Evolutionary conservation across 2,888 invertebrate genomes (phyloP), one percentile per base, ranked within the genome.

Genomic region (Drosophila nigricruria): DNA sequence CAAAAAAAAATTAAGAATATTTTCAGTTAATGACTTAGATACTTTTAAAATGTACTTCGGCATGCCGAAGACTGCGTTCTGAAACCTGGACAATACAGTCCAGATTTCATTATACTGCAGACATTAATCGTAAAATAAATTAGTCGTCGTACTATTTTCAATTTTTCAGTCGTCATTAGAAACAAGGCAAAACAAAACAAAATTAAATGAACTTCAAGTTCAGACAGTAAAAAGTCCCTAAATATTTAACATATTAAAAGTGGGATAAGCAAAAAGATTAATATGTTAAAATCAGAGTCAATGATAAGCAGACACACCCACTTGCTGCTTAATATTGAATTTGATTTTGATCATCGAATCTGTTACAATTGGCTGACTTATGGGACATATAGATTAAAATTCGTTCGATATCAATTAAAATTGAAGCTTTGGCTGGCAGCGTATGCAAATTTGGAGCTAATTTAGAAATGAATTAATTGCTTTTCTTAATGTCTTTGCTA

Each of bases 401-500:
- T 77, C 70, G 70, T 77, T 77, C 63, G 66, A 58, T 63, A 49
- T 61, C 34, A 66, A 57, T 62, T 38, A 5, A 18, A 50, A 63
- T 61, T 76, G 73, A 73, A 69, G 73, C 76, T 83, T 86, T 79
- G 86, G 81, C 70, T 86, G 83, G 84, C 86, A 86, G 84, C 82
- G 65, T 65, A 76, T 69, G 56, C n/a, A 62, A 69, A 63, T 61
- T 71, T 76, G 69, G 61, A 49, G 45, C 61, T 74, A 77, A 74
- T 59, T 58, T 77, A 73, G 30, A 73, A 63, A 59, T 50, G 69
- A 49, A 43, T 94, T 94, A 97, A 93, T 97, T 97, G 83, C 95
- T 96, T 93, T 97, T 97, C 92, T 97, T 97, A 57, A 95, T 94
- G 90, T 97, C 97, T 91, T 97, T 96, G 64, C 95, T 94, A 86